These are phyloP conservation scores for Sporophila hypoxantha DNA, from an alignment of 2,113 vertebrate genomes.

Conservation along the genomic window DNA sequence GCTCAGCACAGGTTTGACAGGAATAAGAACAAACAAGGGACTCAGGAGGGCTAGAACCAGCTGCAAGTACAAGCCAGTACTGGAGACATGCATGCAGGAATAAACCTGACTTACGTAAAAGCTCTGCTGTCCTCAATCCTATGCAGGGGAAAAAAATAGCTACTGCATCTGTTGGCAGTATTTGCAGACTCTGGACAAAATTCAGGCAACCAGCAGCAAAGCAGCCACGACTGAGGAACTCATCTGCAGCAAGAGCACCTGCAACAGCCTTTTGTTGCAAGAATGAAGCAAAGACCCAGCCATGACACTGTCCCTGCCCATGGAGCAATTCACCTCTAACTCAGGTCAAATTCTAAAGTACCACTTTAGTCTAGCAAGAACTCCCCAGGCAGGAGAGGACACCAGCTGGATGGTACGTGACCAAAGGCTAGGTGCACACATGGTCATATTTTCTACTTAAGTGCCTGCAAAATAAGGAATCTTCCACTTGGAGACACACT, in stretches of 20 bases:
- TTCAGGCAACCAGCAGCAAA: neutral
- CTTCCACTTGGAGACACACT: neutral
- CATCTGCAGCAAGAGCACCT: neutral
- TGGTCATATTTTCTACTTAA: neutral
- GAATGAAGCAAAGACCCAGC: neutral
- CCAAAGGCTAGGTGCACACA: neutral
- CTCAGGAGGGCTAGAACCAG: neutral
- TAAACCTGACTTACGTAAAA: conserved; percentile 5
- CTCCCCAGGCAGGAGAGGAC: neutral
- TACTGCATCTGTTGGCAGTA: neutral
- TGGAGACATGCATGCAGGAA: neutral
- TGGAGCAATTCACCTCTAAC: neutral
- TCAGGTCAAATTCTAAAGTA: neutral
- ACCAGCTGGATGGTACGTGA: neutral
- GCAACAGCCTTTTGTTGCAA: neutral
- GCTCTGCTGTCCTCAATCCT: neutral
- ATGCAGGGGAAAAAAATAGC: neutral
- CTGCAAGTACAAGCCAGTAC: neutral
- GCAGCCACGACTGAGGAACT: neutral
- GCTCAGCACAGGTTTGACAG: neutral
- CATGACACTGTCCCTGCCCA: neutral
- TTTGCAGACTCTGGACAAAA: neutral
- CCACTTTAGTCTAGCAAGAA: neutral
- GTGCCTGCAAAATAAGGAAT: neutral
- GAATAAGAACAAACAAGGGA: neutral